Evolutionary conservation across 2,113 vertebrate species (phyloP), one percentile per base, ranked within the genome.

Genomic region (Cryptoleucopteryx plumbea): DNA sequence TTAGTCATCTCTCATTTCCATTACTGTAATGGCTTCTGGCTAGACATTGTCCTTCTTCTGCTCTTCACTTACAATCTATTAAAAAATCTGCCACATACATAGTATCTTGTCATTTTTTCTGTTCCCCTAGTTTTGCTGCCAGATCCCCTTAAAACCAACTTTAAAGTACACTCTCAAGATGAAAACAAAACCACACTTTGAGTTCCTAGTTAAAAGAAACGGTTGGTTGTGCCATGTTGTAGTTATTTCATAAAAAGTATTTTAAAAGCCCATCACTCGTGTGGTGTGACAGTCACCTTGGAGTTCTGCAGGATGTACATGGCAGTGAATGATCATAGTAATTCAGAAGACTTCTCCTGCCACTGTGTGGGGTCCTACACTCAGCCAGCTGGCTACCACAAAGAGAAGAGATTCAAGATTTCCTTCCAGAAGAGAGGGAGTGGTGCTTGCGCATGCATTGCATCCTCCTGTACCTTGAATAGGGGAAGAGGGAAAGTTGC

Each of bases 21-120:
- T 97, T 94, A 96, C 71, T 88, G 32, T 90, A 96, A 90, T 88
- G 82, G 93, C 93, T 95, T 94, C 84, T 92, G 89, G 94, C 87
- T 95, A 97, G 94, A 93, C 38, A 0, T 79, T 91, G 93, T 96
- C 94, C 95, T 97, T 80, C 94, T 96, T 96, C 92, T 96, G 92
- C 86, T 96, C 86, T 93, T 97, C 96, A 90, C 89, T 95, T 96
- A 48, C 14, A 86, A 59, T 96, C 78, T 95, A 86, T 86, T 96
- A 4, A 86, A 38, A 92, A 90, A 91, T 77, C 81, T 93, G 81
- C 71, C 67, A 88, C 74, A 75, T 95, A 75, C 18, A 66, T 82
- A 94, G 38, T 94, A 77, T 27, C 82, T 90, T 91, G 84, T 93
- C 45, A 73, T 90, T 81, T 94, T 90, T 58, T 80, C 84, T 85